Evolutionary conservation across 2,797 vertebrate species (phyloP), one percentile per base, ranked within the genome.

Genomic region (Sebastes hopkinsi): DNA sequence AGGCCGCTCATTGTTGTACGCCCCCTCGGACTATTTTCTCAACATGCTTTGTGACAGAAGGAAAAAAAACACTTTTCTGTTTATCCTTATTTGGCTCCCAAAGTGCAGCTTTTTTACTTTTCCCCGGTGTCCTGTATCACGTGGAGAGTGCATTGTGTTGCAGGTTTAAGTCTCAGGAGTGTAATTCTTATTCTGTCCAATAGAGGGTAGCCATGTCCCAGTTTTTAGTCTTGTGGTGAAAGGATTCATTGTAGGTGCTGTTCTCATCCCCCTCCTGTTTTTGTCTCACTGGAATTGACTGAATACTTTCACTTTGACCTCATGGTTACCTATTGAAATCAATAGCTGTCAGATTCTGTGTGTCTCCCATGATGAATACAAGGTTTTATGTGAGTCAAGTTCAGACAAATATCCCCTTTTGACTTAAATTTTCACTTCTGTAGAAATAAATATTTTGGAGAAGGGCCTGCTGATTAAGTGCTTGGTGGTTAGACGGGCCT

Each of bases 1-100:
- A 92, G 75, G 83, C 20, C 1, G 3, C 36, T 87, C 65, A 74
- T 92, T 92, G 87, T 90, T 90, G 68, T 27, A 20, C 18, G 5
- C 75, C 69, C 46, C 30, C 59, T 68, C 27, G 61, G 22, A 29
- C 20, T 66, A 8, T 81, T 72, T 82, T 50, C 25, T 70, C 58
- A 23, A 12, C 20, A 52, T 77, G 55, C 18, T 81, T 85, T 75
- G n/a, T 79, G 67, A 69, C 52, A 38, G 22, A 13, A 54, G 3
- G 16, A 8, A 42, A 71, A 74, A 38, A 16, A 11, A 78, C 18
- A 12, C 42, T 64, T 73, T 56, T 54, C 30, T 62, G 27, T 80
- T 74, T 80, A 25, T 73, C 50, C 55, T 70, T 65, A 52, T 67
- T 67, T 83, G 46, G 46, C 36, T 64, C 34, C 8, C 50, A 68